Conservation (phyloP, 2,888 invertebrate species). For the Aphelenchoides bicaudatus region DNA sequence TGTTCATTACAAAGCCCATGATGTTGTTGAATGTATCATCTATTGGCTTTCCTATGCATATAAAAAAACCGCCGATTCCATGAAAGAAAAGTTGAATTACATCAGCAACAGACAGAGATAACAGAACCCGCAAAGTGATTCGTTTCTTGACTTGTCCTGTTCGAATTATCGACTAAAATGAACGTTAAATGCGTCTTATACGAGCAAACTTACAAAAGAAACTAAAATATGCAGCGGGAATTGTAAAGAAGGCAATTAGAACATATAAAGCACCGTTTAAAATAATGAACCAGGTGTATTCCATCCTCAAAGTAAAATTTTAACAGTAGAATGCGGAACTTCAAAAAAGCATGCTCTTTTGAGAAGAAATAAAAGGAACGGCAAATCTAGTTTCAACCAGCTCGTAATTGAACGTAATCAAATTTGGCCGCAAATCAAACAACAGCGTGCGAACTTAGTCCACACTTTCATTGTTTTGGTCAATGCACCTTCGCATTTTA, state of each 20-base stretch:
- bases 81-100: constrained; percentile 2
- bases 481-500: no score
- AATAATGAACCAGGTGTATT: constrained; percentile 8
- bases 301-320: background rate
- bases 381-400: no score
- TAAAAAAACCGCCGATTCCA: constrained; percentile 8
- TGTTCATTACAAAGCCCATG: background rate
- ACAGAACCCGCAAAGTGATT: constrained; percentile 4
- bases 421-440: no score
- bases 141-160: constrained; percentile 10
- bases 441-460: no score
- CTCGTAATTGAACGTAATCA: no score
- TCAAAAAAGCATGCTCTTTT: no score
- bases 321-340: no score
- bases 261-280: constrained; percentile 7
- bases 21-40: constrained; percentile 1
- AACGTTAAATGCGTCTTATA: background rate
- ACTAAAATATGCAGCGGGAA: constrained; percentile 3
- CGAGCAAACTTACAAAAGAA: constrained; percentile 2
- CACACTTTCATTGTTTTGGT: no score
- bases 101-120: constrained; percentile 4
- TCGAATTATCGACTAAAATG: background rate
- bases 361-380: no score
- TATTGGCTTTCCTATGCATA: background rate
- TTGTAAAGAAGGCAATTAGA: constrained; percentile 7